Base-by-base conservation (phyloP, 2,888 invertebrate genomes). In the Thymelicus acteon region DNA sequence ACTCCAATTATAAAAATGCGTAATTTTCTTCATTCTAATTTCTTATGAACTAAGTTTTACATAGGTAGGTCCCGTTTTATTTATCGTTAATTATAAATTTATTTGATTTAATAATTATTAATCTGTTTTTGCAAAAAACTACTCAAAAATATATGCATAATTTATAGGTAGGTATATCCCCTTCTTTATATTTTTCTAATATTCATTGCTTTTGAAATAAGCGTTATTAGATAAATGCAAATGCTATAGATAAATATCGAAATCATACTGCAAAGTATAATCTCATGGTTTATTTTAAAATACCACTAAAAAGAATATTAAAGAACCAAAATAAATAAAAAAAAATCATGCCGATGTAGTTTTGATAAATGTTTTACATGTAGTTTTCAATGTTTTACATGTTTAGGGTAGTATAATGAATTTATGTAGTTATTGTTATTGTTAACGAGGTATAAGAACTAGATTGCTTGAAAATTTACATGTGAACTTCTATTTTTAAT, bases 351-450 rank as follows among this genome's bases (percentile, higher is more conserved):
- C 58, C 15, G 66, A 66, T 66, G 66, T 67, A 67, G 60, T 67
- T 67, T 67, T 67, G 67, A 67, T 67, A 67, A 67, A 67, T 67
- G 52, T 63, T 63, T 52, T 63, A 63, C 63, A 39, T 31, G 52
- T 52, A 63, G 39, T 63, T 52, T 47, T 57, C 54, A 65, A 44
- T 44, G 60, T 67, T 67, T 24, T 67, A 60, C 60, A 67, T 24
- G 60, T 39, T 47, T 66, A 66, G 47, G 40, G 39, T 60, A 67
- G 67, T 31, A 60, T 39, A 49, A 37, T 48, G 63, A 60, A 67
- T 60, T 39, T 60, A 66, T 48, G 31, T 24, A 10, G 40, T 15
- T 47, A 37, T 63, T 24, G 12, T 54, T 54, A 54, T 24, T 24
- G 54, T 52, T 52, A 52, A 52, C 52, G 3, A 52, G 19, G 19